Evolutionary conservation across 2,888 invertebrate species (phyloP), one percentile per base, ranked within the genome.

Genomic region (Oegoconia quadripuncta): DNA sequence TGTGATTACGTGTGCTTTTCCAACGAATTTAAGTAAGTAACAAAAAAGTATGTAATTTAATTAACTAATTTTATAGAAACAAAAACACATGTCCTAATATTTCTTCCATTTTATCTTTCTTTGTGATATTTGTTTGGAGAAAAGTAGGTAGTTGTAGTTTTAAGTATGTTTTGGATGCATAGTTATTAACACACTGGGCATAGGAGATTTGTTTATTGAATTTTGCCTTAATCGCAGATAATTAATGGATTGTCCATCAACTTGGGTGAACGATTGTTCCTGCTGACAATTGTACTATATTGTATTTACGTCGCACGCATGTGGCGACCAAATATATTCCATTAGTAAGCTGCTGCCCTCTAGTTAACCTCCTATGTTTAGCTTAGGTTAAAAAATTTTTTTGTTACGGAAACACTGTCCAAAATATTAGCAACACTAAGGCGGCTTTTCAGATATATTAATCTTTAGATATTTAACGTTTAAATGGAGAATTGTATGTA

Each of bases 101-200:
- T 52, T 67, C 72, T 72, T 72, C 72, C 72, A 70, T 53, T 50
- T 57, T 48, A 37, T 45, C 18, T 52, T 46, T 50, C 44, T 39
- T 53, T 72, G 70, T 72, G 70, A 72, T 72, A 69, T 64, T 58
- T 57, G 49, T 51, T 57, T 55, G 52, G 48, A 49, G 45, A 34
- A 53, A 46, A 41, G 38, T 31, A 34, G 6, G 20, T 31, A 32
- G 20, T 17, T 8, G 12, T 39, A 39, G 36, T 11, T n/a, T 11
- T 17, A 26, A 34, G 17, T n/a, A 16, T 26, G 13, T 7, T 5
- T 34, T 26, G 28, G 35, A 26, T 25, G 16, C 16, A 15, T 26
- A 11, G 11, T 16, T 33, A 5, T 15, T 23, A 11, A n/a, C 17
- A 8, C 8, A 11, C 11, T 31, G 16, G 11, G 9, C 31, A n/a